phyloP scores from a whole-genome alignment of 2,888 invertebrate species.

The Drosophila atripex region DNA sequence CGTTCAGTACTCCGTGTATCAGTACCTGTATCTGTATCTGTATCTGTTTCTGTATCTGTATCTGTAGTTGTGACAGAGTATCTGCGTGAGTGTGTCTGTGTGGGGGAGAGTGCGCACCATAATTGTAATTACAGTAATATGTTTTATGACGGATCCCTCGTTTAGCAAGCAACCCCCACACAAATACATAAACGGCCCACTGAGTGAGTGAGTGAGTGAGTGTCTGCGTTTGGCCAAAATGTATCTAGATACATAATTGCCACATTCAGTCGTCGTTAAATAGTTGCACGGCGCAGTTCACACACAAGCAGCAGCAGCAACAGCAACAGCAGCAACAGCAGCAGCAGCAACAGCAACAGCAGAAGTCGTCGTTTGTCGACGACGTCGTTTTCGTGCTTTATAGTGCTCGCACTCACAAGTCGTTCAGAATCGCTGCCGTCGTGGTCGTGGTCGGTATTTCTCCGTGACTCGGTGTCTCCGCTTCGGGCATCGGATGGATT shows the following conservation, averaged over 20 bases:
- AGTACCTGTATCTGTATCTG: slow-evolving; percentile 14
- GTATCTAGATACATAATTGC: slow-evolving; percentile 84
- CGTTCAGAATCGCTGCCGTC: slow-evolving; percentile 76
- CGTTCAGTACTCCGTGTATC: slow-evolving; percentile 43
- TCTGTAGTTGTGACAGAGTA: slow-evolving; percentile 19
- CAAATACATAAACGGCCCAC: slow-evolving; percentile 40
- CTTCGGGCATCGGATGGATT: slow-evolving; percentile 66
- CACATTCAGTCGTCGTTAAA: slow-evolving; percentile 84
- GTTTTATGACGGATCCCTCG: slow-evolving; percentile 81
- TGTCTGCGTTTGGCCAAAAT: slow-evolving; percentile 79
- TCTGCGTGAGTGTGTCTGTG: slow-evolving; percentile 20
- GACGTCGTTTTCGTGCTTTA: slow-evolving; percentile 76
- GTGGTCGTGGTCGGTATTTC: slow-evolving; percentile 75
- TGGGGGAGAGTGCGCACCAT: slow-evolving; percentile 63
- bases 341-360: slow-evolving; percentile 32
- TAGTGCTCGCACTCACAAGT: slow-evolving; percentile 76
- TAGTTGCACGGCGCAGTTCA: slow-evolving; percentile 83
- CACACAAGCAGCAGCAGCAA: slow-evolving; percentile 26
- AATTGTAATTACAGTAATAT: slow-evolving; percentile 83
- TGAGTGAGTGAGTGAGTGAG: slow-evolving; percentile 27
- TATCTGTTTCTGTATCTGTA: slow-evolving; percentile 18
- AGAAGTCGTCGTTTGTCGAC: slow-evolving; percentile 46
- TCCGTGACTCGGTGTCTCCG: slow-evolving; percentile 64
- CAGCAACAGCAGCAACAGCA: slow-evolving; percentile 38
- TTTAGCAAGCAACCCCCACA: slow-evolving; percentile 76